Percentiles rank a stretch among this genome's conserved stretches.
These are phyloP conservation scores for Sisor rabdophorus DNA, from an alignment of 2,113 vertebrate genomes.

Conservation along the genomic window DNA sequence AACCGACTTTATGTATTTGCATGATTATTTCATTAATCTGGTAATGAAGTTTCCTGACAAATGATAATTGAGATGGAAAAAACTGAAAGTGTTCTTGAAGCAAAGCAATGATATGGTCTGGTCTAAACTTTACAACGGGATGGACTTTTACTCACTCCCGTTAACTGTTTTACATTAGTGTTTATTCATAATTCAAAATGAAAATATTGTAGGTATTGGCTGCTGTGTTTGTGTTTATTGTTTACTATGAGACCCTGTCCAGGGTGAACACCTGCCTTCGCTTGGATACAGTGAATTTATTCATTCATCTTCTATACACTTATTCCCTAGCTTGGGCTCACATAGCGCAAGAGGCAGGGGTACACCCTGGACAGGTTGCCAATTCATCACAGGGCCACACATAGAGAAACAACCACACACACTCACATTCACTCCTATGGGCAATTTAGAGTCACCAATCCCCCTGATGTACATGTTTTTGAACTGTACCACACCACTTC, in stretches of 20 bases:
- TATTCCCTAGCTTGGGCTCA: no score
- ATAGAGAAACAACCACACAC: no score
- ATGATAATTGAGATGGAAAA: conserved; percentile 14
- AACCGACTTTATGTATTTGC: background rate
- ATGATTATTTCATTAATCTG: conserved; percentile 2
- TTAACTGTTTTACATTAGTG: background rate
- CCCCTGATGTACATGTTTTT: no score
- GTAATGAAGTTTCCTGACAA: conserved; percentile 6
- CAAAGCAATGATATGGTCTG: background rate
- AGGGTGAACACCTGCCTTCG: no score
- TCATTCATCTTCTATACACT: no score
- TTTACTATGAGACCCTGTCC: no score
- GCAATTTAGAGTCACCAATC: no score
- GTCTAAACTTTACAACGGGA: background rate
- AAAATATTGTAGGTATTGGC: background rate
- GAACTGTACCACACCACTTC: background rate
- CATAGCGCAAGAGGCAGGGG: no score
- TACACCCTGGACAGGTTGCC: no score
- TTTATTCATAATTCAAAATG: background rate
- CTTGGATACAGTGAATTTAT: no score
- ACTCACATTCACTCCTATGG: no score
- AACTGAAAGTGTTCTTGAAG: conserved; percentile 10
- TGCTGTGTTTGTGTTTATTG: background rate
- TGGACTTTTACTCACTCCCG: background rate
- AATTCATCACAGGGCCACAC: no score